phyloP scores from a whole-genome alignment of 1,140 invertebrate species.

The Phortica variegata region DNA sequence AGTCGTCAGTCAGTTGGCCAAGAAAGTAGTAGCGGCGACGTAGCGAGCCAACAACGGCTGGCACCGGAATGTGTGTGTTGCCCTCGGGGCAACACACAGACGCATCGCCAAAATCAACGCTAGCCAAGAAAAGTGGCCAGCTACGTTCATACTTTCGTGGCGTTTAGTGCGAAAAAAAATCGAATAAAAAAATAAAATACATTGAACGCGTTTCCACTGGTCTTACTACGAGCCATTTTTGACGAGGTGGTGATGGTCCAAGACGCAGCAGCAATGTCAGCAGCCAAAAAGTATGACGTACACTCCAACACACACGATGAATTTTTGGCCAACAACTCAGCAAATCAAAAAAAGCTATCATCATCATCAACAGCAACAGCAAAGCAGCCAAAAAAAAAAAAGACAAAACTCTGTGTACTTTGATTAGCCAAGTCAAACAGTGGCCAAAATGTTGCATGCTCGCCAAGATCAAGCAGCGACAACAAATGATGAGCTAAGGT shows the following conservation, averaged over 20 bases:
- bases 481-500: neutral
- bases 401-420: too few species aligned
- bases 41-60: conserved; percentile 54
- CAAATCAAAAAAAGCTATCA: conserved; percentile 33
- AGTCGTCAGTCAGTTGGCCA: conserved; percentile 57
- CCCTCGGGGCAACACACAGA: conserved; percentile 13
- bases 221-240: neutral
- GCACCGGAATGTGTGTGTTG: conserved; percentile 37
- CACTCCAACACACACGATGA: conserved; percentile 1
- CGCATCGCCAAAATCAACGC: conserved; percentile 30
- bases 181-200: conserved; percentile 3
- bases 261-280: conserved; percentile 17
- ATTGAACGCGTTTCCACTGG: too few species aligned
- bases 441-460: conserved; percentile 14
- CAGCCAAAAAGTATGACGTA: conserved; percentile 15
- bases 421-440: conserved; percentile 54
- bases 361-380: too few species aligned
- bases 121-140: conserved; percentile 55
- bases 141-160: conserved; percentile 1
- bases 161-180: neutral
- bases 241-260: conserved; percentile 33
- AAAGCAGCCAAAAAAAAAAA: too few species aligned
- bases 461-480: conserved; percentile 39
- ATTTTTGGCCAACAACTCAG: conserved; percentile 9
- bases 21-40: conserved; percentile 56